Conservation (phyloP, 2,797 vertebrate genomes). For the Acanthurus lineatus region DNA sequence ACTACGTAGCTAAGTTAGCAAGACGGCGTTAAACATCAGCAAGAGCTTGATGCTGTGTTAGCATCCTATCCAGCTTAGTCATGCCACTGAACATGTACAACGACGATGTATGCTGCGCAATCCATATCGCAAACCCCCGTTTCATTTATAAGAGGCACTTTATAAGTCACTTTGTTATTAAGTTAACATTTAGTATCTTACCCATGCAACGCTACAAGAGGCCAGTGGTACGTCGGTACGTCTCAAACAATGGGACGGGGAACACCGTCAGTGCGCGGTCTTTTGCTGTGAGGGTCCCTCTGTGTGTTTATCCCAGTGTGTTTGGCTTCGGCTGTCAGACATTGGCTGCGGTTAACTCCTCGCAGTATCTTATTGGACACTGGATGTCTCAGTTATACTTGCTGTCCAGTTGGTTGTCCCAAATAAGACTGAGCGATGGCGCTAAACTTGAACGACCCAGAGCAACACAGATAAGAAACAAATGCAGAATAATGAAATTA, state of each 20-base stretch:
- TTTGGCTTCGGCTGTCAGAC: conserved; percentile 57
- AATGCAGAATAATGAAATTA: neutral
- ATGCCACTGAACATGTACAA: conserved; percentile 15
- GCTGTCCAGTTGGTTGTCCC: conserved; percentile 55
- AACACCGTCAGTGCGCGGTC: conserved; percentile 56
- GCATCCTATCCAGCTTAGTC: conserved; percentile 36
- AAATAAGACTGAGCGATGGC: conserved; percentile 44
- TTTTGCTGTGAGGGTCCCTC: conserved; percentile 33
- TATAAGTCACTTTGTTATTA: neutral
- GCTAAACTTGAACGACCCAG: conserved; percentile 60
- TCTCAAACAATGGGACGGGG: conserved; percentile 75
- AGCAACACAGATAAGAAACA: neutral
- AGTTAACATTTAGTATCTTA: conserved; percentile 45
- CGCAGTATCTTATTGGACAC: conserved; percentile 71
- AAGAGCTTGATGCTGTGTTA: conserved; percentile 12
- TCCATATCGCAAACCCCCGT: neutral
- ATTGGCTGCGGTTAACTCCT: conserved; percentile 76
- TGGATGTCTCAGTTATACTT: conserved; percentile 2
- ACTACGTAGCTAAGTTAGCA: conserved; percentile 23
- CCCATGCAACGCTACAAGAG: conserved; percentile 45
- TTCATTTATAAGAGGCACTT: conserved; percentile 4
- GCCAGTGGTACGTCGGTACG: conserved; percentile 51
- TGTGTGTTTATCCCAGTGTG: conserved; percentile 70
- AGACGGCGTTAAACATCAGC: conserved; percentile 10
- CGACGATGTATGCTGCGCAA: neutral